Base-by-base conservation (phyloP, 2,113 vertebrate species). In the Ploceus nigricollis region DNA sequence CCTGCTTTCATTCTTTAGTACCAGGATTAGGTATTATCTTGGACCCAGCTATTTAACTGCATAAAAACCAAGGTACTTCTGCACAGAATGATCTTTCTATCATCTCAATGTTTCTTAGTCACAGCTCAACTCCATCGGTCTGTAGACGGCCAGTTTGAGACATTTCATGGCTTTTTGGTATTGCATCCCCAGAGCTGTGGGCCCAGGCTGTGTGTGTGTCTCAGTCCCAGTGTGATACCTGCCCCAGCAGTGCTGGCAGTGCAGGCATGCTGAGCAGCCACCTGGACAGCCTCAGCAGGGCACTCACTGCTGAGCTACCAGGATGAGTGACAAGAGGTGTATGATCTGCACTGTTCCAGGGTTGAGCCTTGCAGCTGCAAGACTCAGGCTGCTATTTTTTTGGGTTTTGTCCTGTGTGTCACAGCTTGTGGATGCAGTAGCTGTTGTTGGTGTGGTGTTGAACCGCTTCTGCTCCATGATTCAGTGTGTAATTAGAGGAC, bases 231-330 rank as follows among this genome's bases (percentile, higher is more conserved):
- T 23, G 20, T 24, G 54, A 64, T 3, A 20, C 4, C 13, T 47
- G 25, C 10, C 19, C 8, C 58, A 87, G 30, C 18, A 48, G 31
- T 1, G 1, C 17, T 64, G 44, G 22, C 35, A 50, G 23, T 7
- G 16, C n/a, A 16, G 20, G 51, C n/a, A 40, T 0, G 3, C 33
- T 0, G 8, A 73, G 31, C 22, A 77, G 48, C 14, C 1, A 1
- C 27, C 15, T 0, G 0, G 11, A 2, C 47, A 40, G 15, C 4
- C 6, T 39, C 70, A 60, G 30, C n/a, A 48, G 56, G 31, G 7
- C 6, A 11, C 31, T 57, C 0, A 0, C 33, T 70, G 30, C n/a
- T 51, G 23, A 82, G 24, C 18, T 35, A 15, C 14, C 0, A 2
- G 11, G 9, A 2, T 7, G 20, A 70, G 12, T 7, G 11, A 20